Base-by-base conservation (phyloP, 2,113 vertebrate genomes). In the Ramphastos sulfuratus region DNA sequence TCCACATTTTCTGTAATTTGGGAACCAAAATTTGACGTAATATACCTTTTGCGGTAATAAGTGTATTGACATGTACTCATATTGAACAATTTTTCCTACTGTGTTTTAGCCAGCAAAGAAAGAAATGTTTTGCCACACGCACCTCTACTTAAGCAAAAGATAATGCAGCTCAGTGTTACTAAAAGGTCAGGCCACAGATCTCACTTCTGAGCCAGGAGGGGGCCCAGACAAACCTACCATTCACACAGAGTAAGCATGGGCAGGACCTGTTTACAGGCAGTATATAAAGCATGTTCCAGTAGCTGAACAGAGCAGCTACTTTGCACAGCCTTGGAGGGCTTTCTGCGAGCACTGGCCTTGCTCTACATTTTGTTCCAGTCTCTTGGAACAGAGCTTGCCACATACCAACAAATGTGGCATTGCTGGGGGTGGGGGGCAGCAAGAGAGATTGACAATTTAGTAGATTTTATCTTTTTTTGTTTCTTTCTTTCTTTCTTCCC, bases 291-390 rank as follows among this genome's bases (percentile, higher is more conserved):
- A 3, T 65, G 42, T 78, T 63, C 60, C 61, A 48, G 39, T 44
- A 56, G 12, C 56, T 25, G 31, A 78, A 27, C 18, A 15, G 63
- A 39, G 28, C 2, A 27, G 2, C 23, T 60, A 1, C 0, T 0
- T 15, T 63, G 24, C 21, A 3, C 1, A 3, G 70, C 31, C 63
- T 89, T 1, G 0, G 2, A 60, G 54, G 56, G 42, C 37, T 61
- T 65, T 48, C 44, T 54, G 61, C 39, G 27, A 20, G 27, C 17
- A 0, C 33, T 14, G 58, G 10, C 1, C 71, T 87, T 54, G 33
- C 71, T 3, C 0, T 14, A 4, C 9, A 1, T 71, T 73, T 46
- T 54, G 8, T 81, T 78, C 21, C 50, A 16, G 0, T 10, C 46
- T 66, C 39, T 56, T 3, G 10, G 28, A 89, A 82, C 70, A 87